A percentile compares a stretch with the other conserved stretches of the same genome.
Evolutionary conservation across 35 echinoderm and acorn worm genomes (phyloP).

Genomic region (Diadema setosum): DNA sequence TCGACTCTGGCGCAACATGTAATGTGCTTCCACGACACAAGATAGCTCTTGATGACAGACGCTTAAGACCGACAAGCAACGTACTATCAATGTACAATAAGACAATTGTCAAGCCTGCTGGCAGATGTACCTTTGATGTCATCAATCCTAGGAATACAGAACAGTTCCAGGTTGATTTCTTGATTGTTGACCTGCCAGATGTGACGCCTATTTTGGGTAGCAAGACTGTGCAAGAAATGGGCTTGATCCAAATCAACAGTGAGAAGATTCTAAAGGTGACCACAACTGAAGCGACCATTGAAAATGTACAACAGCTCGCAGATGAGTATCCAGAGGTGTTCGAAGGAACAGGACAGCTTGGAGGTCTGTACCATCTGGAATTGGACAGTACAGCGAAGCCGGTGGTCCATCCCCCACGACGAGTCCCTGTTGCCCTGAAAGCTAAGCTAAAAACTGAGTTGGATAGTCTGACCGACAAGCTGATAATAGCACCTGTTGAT

Average conservation of each 20-base stretch:
- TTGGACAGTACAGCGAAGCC: conserved; percentile 35
- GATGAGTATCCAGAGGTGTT: conserved; percentile 59
- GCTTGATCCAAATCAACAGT: conserved; percentile 41
- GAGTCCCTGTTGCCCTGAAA: conserved; percentile 48
- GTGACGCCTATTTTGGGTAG: not conserved
- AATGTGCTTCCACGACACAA: conserved; percentile 39
- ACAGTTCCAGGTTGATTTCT: not conserved
- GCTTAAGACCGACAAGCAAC: not conserved
- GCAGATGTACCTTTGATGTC: not conserved
- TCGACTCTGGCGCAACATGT: conserved; percentile 40
- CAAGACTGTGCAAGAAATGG: not conserved
- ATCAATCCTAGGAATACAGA: not conserved
- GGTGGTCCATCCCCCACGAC: conserved; percentile 61
- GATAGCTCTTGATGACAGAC: not conserved
- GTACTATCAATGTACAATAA: not conserved
- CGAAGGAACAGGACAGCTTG: conserved; percentile 51
- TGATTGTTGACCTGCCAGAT: not conserved
- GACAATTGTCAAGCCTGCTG: not conserved
- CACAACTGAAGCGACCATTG: not conserved
- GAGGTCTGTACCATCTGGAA: conserved; percentile 54
- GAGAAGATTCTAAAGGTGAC: conserved; percentile 31
- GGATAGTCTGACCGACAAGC: not conserved
- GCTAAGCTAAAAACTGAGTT: conserved; percentile 34
- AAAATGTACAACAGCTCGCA: not conserved
- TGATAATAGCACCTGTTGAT: not conserved